Conservation (phyloP, 2,797 vertebrate genomes). For the Phataginus tetradactyla region DNA sequence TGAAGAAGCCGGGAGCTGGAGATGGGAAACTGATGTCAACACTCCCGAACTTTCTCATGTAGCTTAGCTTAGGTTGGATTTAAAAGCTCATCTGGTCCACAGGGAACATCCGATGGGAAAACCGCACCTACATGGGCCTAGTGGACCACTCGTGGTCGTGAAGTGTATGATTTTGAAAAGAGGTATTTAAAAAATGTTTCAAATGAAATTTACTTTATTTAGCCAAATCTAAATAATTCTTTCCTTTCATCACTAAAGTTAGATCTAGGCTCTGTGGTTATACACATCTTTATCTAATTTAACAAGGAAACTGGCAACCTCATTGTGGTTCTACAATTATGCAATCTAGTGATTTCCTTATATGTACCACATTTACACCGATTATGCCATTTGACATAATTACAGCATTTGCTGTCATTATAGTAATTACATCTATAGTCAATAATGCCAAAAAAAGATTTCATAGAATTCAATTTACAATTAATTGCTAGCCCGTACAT, state of each 20-base stretch:
- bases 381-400: constrained; percentile 76
- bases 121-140: not conserved
- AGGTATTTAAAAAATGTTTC: constrained; percentile 4
- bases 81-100: not conserved
- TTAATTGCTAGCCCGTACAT: constrained; percentile 55
- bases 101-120: not conserved
- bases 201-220: constrained; percentile 11
- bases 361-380: constrained; percentile 58
- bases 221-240: constrained; percentile 19
- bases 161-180: constrained; percentile 28
- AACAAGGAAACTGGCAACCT: constrained; percentile 46
- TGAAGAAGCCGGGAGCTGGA: not conserved
- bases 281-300: constrained; percentile 58
- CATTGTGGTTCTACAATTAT: constrained; percentile 61
- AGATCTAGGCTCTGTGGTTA: constrained; percentile 31
- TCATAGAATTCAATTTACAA: constrained; percentile 52
- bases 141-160: not conserved
- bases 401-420: constrained; percentile 71
- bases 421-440: constrained; percentile 69
- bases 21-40: not conserved
- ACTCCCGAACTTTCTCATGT: not conserved
- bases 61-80: not conserved
- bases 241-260: constrained; percentile 3
- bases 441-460: constrained; percentile 70
- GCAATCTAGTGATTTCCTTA: constrained; percentile 68